Percentiles rank a stretch among this genome's conserved stretches.
Conservation (phyloP, 2,797 vertebrate species). For the Myiotriccus ornatus region DNA sequence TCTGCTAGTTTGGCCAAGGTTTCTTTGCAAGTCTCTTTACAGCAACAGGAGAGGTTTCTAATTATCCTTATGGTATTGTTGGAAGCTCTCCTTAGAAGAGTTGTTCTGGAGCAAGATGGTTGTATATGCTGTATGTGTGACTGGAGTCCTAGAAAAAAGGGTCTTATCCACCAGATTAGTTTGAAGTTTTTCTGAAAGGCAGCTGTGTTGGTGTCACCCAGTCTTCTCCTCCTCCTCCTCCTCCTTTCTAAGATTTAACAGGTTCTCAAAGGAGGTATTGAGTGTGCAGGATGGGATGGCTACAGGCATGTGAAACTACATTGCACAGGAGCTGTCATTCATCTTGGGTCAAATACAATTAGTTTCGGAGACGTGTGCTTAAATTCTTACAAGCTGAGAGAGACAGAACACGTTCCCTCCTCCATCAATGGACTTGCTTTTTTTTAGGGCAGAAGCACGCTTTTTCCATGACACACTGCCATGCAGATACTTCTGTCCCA, state of each 20-base stretch:
- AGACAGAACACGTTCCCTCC: neutral
- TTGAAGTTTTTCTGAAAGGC: neutral
- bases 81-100: neutral
- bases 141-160: neutral
- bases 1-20: neutral
- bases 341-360: neutral
- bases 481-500: accelerated
- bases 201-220: neutral
- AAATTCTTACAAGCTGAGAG: neutral
- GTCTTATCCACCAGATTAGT: neutral
- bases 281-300: neutral
- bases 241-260: neutral
- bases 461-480: accelerated
- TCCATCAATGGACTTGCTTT: neutral
- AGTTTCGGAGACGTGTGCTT: neutral
- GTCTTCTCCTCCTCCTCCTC: neutral
- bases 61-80: neutral
- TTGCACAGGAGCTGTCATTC: neutral
- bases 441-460: neutral
- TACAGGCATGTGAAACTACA: neutral
- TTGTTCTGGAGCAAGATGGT: neutral
- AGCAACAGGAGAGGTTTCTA: neutral
- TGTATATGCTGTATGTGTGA: neutral
- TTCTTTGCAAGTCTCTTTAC: neutral
- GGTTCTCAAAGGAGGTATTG: neutral